phyloP scores from a whole-genome alignment of 2,113 vertebrate species.

The Pluvialis apricaria region DNA sequence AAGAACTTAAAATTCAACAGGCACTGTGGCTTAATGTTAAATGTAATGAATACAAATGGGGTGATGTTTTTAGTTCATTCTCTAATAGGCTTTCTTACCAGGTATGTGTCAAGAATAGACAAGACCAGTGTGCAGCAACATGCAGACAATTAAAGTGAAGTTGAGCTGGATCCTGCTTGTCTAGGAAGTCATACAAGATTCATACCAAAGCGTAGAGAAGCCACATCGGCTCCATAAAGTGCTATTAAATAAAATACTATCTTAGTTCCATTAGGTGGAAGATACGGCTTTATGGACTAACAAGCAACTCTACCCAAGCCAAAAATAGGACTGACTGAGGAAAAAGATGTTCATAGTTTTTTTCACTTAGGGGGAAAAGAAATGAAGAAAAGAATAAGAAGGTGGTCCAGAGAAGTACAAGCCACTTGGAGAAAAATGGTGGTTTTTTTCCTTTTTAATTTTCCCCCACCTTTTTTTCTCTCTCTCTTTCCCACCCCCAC shows the following conservation, averaged over 20 bases:
- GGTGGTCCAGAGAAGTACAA: not conserved
- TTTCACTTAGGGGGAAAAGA: not conserved
- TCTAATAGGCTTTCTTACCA: not conserved
- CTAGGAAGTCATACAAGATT: not conserved
- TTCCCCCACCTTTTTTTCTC: rapidly evolving
- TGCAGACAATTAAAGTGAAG: not conserved
- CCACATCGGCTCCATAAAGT: not conserved
- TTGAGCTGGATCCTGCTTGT: not conserved
- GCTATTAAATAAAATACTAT: not conserved
- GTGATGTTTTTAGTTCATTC: not conserved
- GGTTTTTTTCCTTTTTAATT: rapidly evolving
- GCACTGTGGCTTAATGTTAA: not conserved
- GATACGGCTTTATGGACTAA: not conserved
- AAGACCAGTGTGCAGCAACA: not conserved
- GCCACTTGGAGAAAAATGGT: not conserved
- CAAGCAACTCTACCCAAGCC: not conserved
- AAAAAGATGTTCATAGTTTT: not conserved
- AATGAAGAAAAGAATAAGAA: not conserved
- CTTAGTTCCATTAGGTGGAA: not conserved
- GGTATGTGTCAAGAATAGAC: not conserved
- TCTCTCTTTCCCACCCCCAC: not conserved
- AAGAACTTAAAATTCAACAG: not conserved
- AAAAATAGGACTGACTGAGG: not conserved
- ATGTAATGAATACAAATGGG: not conserved
- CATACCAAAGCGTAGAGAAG: not conserved